Evolutionary conservation across 2,113 vertebrate genomes (phyloP).

Genomic region (Cariama cristata): DNA sequence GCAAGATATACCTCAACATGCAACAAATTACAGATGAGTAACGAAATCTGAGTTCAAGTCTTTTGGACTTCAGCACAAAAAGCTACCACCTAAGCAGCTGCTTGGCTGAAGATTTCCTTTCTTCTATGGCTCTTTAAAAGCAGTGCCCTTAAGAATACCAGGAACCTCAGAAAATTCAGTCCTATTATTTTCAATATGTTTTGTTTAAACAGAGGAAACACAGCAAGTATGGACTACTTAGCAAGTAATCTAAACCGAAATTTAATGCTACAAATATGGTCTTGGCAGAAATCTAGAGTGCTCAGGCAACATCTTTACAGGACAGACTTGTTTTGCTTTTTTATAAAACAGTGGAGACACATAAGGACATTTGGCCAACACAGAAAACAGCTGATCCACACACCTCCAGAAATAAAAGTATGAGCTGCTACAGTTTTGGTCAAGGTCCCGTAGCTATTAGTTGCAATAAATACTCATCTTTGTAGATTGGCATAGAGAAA

Average conservation of each 20-base stretch:
- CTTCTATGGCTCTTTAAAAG: not conserved
- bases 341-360: not conserved
- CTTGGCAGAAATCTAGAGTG: not conserved
- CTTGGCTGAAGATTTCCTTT: not conserved
- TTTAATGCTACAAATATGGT: not conserved
- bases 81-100: not conserved
- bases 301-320: not conserved
- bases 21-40: conserved; percentile 9
- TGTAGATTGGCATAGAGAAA: not conserved
- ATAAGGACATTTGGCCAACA: not conserved
- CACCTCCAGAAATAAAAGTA: not conserved
- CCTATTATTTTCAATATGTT: not conserved
- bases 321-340: not conserved
- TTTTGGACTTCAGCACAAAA: not conserved
- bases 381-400: not conserved
- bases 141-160: not conserved
- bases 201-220: not conserved
- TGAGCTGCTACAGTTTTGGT: not conserved
- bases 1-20: conserved; percentile 12
- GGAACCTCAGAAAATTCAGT: not conserved
- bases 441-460: not conserved
- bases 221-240: not conserved
- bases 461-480: not conserved
- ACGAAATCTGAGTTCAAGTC: not conserved
- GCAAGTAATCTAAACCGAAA: not conserved